phyloP scores from a whole-genome alignment of 1,140 invertebrate species.

The Tigriopus japonicus region DNA sequence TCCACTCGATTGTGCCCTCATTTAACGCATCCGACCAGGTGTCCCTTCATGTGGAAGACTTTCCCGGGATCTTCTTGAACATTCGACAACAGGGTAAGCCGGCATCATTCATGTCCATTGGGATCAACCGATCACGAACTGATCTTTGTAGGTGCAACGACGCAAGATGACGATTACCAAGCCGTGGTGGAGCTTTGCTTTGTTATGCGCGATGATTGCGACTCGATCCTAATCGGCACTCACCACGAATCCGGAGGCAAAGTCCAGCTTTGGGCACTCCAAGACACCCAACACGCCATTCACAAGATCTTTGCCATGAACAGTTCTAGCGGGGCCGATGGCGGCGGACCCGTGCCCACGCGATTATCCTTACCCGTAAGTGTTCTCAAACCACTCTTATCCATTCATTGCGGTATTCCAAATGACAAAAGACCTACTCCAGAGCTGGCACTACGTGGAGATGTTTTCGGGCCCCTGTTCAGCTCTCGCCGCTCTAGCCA shows the following conservation, averaged over 20 bases:
- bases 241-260: background rate
- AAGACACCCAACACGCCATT: background rate
- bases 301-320: slow-evolving; percentile 1
- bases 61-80: background rate
- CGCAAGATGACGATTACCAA: background rate
- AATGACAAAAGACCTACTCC: background rate
- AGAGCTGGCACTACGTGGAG: background rate
- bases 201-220: background rate
- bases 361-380: too few species aligned
- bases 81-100: background rate
- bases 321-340: too few species aligned
- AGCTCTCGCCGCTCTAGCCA: background rate
- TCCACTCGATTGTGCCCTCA: background rate
- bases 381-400: background rate
- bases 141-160: background rate
- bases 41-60: background rate
- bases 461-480: background rate
- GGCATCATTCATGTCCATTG: background rate
- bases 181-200: background rate
- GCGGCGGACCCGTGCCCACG: too few species aligned
- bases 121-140: background rate
- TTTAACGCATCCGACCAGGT: background rate
- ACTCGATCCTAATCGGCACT: background rate
- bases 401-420: background rate
- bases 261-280: background rate